Conservation (phyloP, 2,888 invertebrate genomes). For the Drosophila suboccidentalis region DNA sequence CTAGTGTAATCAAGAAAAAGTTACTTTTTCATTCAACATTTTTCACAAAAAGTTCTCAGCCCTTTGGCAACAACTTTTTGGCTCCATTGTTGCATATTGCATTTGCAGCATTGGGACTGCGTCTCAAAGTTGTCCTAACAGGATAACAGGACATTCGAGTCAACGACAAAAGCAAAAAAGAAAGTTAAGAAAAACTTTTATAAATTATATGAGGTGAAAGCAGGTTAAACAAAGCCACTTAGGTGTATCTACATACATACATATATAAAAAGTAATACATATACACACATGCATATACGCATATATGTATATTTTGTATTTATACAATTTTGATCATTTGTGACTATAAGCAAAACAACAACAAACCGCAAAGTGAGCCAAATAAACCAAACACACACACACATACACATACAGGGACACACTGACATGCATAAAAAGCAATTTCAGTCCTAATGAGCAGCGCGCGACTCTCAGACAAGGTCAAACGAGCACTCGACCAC, state of each 20-base stretch:
- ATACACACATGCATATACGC: background rate
- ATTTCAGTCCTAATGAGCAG: conserved; percentile 71
- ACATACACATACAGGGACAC: background rate
- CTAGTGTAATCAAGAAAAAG: conserved; percentile 1
- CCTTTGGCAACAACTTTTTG: conserved; percentile 9
- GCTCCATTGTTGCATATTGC: conserved; percentile 17
- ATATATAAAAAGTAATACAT: background rate
- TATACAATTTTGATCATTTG: conserved; percentile 52
- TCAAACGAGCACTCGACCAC: conserved; percentile 41
- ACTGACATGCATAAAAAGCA: conserved; percentile 34
- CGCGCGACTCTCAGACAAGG: conserved; percentile 63
- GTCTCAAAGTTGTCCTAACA: background rate
- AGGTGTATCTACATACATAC: background rate
- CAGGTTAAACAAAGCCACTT: conserved; percentile 15
- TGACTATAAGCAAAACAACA: conserved; percentile 49
- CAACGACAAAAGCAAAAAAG: background rate
- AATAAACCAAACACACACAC: conserved; percentile 28
- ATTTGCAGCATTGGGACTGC: conserved; percentile 15
- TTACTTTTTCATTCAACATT: background rate
- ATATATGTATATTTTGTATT: conserved; percentile 19
- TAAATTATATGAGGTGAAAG: conserved; percentile 3
- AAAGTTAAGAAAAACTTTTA: conserved; percentile 7
- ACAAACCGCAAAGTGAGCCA: conserved; percentile 51
- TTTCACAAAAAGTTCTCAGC: background rate
- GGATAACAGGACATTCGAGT: background rate